Base-by-base conservation (phyloP, 1,140 invertebrate genomes). In the Rhopalosiphum padi region DNA sequence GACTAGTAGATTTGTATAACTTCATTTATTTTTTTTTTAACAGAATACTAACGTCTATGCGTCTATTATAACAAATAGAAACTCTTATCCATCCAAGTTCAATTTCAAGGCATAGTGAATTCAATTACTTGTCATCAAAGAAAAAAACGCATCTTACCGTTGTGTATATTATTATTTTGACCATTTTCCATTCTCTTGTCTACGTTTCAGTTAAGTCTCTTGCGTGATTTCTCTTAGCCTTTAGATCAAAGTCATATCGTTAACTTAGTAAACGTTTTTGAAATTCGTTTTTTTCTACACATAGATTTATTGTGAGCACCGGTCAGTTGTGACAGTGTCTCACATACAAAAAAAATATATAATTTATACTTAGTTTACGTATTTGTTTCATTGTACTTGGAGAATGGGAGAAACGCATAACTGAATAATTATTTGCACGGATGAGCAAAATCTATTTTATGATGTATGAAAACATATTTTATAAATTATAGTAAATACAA, bases 211-310 rank as follows among this genome's bases (percentile, higher is more conserved):
- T 77, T n/a, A 77, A 77, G 60, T n/a, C 15, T 77, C 60, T 77
- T 77, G 15, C 30, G 60, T 77, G 60, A 77, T 77, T 77, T 77
- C 30, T 77, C 15, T 77, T 77, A 77, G 60, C n/a, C 15, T 77
- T 4, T 77, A 77, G 30, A 77, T 77, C 60, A 77, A 77, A 77
- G 30, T 77, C 15, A n/a, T n/a, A 11, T 77, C 60, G 30, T 68
- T 68, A 68, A 77, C 60, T 77, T 77, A 77, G 60, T 77, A n/a
- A 77, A 77, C 60, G n/a, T 77, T 77, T 60, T 77, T 77, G 60
- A 77, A 77, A 77, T 15, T 77, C 30, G 15, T 30, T 68, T 55
- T 68, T 68, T 68, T 15, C 55, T 60, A 60, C 23, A 7, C 53
- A 23, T 8, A 55, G 23, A 55, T 55, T 60, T 60, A 25, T 60